A percentile compares a stretch with the other conserved stretches of the same genome.
phyloP scores from a whole-genome alignment of 2,113 vertebrate species.

The Puffinus mauretanicus region DNA sequence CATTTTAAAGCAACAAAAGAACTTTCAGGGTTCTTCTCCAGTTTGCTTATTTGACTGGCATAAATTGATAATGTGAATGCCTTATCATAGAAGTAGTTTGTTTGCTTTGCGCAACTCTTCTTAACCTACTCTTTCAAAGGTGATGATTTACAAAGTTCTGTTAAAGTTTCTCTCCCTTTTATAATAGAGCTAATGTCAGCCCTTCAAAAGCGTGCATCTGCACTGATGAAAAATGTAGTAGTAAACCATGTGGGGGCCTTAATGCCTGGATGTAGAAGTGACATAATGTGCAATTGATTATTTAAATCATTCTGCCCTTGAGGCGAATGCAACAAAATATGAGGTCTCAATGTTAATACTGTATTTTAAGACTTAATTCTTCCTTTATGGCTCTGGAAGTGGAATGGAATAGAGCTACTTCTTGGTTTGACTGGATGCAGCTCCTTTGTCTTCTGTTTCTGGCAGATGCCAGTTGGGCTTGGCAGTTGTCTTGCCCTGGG shows the following conservation, averaged over 20 bases:
- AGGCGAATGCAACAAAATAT: background rate
- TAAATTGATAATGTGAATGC: background rate
- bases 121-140: background rate
- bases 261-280: background rate
- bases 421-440: background rate
- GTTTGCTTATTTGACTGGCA: background rate
- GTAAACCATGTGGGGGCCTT: background rate
- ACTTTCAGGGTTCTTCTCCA: background rate
- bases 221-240: background rate
- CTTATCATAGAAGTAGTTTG: background rate
- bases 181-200: background rate
- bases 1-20: background rate
- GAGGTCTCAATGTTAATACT: background rate
- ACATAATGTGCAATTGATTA: background rate
- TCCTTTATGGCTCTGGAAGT: background rate
- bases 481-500: background rate
- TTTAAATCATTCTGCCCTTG: background rate
- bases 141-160: constrained; percentile 17
- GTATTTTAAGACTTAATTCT: background rate
- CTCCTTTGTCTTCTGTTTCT: background rate
- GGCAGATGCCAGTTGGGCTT: background rate
- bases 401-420: background rate
- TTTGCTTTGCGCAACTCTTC: constrained; percentile 15
- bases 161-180: constrained; percentile 21
- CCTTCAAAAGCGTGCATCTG: background rate